Percentiles rank a stretch among this genome's conserved stretches.
Evolutionary conservation across 2,797 vertebrate species (phyloP).

Genomic region (Malurus splendens): DNA sequence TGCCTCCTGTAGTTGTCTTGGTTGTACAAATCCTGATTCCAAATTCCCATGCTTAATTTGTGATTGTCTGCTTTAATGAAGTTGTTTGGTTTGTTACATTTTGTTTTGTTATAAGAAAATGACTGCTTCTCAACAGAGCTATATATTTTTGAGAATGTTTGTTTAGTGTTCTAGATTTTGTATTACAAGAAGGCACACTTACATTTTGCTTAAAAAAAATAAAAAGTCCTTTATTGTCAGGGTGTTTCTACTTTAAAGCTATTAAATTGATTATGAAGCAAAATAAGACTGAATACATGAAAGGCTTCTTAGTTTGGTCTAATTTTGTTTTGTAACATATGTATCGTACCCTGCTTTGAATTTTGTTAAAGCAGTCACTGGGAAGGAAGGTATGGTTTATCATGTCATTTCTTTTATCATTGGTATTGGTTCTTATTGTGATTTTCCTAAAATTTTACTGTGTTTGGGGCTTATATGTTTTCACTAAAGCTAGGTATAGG

Average conservation of each 20-base stretch:
- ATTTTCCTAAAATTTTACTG: not conserved
- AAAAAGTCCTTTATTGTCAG: not conserved
- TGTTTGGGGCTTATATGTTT: not conserved
- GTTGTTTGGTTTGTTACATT: not conserved
- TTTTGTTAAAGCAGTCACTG: not conserved
- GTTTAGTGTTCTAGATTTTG: not conserved
- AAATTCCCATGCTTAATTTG: not conserved
- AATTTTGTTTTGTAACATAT: not conserved
- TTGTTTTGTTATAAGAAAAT: not conserved
- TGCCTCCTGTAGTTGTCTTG: not conserved
- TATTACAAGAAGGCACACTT: not conserved
- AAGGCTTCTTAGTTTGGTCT: not conserved
- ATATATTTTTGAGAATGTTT: fast-evolving
- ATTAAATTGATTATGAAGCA: not conserved
- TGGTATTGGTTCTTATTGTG: not conserved
- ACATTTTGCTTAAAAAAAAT: not conserved
- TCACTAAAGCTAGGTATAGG: not conserved
- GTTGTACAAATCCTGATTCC: not conserved
- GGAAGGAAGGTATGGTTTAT: not conserved
- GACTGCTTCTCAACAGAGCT: not conserved
- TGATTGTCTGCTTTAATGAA: not conserved
- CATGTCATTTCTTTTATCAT: not conserved
- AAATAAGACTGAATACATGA: not conserved
- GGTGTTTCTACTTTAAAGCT: not conserved
- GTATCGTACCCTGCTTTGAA: not conserved